These are phyloP conservation scores for Pachliopta kotzebuea DNA, from an alignment of 2,888 invertebrate species.

Conservation along the genomic window DNA sequence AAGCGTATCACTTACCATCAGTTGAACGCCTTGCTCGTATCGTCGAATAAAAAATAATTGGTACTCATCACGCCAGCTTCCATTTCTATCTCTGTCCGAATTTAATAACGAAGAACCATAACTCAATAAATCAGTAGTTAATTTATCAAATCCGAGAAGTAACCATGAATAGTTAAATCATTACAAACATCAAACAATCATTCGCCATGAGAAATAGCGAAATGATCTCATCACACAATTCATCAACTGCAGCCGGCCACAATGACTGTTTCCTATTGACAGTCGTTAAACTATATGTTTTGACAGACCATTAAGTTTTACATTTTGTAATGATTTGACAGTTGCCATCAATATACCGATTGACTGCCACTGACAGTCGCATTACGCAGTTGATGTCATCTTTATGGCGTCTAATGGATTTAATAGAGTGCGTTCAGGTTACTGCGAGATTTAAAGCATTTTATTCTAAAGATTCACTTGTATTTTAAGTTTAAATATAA, in stretches of 20 bases:
- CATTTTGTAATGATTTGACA: slow-evolving; percentile 53
- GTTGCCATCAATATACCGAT: slow-evolving; percentile 49
- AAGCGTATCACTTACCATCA: no score
- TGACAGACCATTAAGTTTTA: slow-evolving; percentile 71
- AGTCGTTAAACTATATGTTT: slow-evolving; percentile 74
- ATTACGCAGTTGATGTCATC: slow-evolving; percentile 68
- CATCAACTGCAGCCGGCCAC: slow-evolving; percentile 49
- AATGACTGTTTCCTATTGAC: slow-evolving; percentile 48
- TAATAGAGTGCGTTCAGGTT: slow-evolving; percentile 46
- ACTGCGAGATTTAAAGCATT: slow-evolving; percentile 35
- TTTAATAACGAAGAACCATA: no score
- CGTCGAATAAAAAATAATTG: no score
- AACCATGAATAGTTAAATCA: no score
- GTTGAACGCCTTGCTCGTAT: no score
- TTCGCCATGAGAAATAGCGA: slow-evolving; percentile 47
- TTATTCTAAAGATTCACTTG: slow-evolving; percentile 10
- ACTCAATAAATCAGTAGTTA: no score
- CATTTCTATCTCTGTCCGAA: no score
- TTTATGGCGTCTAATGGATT: slow-evolving; percentile 54
- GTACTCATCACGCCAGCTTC: no score
- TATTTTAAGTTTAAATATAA: neutral
- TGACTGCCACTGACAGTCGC: slow-evolving; percentile 61
- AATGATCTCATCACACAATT: slow-evolving; percentile 63
- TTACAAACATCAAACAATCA: no score
- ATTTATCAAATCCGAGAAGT: no score